A percentile compares a stretch with the other conserved stretches of the same genome.
phyloP scores from a whole-genome alignment of 2,888 invertebrate species.

The Holacanthella duospinosa region DNA sequence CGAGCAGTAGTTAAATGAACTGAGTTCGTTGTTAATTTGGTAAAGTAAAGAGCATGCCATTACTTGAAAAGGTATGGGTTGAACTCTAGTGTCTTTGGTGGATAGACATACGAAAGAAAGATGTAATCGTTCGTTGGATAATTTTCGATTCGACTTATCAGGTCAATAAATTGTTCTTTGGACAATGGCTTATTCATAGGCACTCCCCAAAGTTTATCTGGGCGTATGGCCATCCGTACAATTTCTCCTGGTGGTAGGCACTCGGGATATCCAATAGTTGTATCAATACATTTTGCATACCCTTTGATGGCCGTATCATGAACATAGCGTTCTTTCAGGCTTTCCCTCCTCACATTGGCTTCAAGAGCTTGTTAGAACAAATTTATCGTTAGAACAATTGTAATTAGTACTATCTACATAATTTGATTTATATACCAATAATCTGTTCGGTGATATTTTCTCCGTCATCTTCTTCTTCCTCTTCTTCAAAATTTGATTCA shows the following conservation, averaged over 20 bases:
- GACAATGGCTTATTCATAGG: slow-evolving; percentile 23
- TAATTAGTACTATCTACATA: no score
- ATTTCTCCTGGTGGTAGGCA: slow-evolving; percentile 31
- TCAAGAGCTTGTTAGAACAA: background rate
- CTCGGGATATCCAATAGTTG: slow-evolving; percentile 18
- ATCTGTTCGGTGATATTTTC: no score
- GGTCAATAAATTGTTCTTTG: slow-evolving; percentile 21
- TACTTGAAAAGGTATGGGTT: slow-evolving; percentile 32
- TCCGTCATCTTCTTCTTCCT: background rate
- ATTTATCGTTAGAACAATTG: background rate
- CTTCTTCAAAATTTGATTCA: background rate
- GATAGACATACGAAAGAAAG: slow-evolving; percentile 20
- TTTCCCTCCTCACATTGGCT: background rate
- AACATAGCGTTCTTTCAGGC: slow-evolving; percentile 20
- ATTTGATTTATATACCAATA: no score
- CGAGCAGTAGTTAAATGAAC: background rate
- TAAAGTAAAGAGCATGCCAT: background rate
- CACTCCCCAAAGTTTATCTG: slow-evolving; percentile 31
- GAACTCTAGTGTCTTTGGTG: slow-evolving; percentile 23
- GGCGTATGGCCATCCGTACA: slow-evolving; percentile 23
- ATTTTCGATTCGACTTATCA: slow-evolving; percentile 26
- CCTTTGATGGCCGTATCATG: slow-evolving; percentile 18
- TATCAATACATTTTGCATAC: slow-evolving; percentile 23
- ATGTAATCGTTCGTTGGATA: slow-evolving; percentile 33
- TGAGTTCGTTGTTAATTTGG: background rate